Evolutionary conservation across 1,140 invertebrate genomes (phyloP).

Genomic region (Carcinoscorpius rotundicauda): DNA sequence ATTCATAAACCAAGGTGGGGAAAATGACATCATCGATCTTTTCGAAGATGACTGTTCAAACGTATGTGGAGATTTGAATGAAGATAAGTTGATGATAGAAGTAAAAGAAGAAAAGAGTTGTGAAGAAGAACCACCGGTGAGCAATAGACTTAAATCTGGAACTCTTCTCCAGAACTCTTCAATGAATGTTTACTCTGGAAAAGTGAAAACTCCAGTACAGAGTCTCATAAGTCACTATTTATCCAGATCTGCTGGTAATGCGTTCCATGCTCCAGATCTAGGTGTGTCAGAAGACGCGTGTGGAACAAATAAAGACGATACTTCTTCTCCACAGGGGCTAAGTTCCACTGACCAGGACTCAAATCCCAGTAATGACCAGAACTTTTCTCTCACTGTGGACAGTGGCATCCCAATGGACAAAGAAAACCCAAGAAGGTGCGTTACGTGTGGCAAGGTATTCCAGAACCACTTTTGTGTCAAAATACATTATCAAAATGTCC

Average conservation of each 20-base stretch:
- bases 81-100: no score
- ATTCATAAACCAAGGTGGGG: slow-evolving; percentile 23
- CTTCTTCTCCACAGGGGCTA: no score
- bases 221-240: neutral
- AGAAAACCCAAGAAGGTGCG: slow-evolving; percentile 70
- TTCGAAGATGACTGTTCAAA: slow-evolving; percentile 14
- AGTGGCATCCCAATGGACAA: slow-evolving; percentile 67
- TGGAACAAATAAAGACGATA: no score
- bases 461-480: slow-evolving; percentile 92
- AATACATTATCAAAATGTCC: slow-evolving; percentile 90
- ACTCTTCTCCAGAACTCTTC: slow-evolving; percentile 66
- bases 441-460: slow-evolving; percentile 83
- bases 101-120: no score
- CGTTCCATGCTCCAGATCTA: slow-evolving; percentile 26
- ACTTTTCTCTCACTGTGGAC: slow-evolving; percentile 9
- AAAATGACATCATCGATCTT: neutral
- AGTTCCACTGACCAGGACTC: no score
- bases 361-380: no score
- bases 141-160: slow-evolving; percentile 19
- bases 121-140: no score
- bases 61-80: neutral
- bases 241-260: slow-evolving; percentile 12
- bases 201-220: slow-evolving; percentile 19
- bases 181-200: slow-evolving; percentile 54
- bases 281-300: slow-evolving; percentile 1